Evolutionary conservation across 2,888 invertebrate genomes (phyloP).

Genomic region (Andrena minutula): DNA sequence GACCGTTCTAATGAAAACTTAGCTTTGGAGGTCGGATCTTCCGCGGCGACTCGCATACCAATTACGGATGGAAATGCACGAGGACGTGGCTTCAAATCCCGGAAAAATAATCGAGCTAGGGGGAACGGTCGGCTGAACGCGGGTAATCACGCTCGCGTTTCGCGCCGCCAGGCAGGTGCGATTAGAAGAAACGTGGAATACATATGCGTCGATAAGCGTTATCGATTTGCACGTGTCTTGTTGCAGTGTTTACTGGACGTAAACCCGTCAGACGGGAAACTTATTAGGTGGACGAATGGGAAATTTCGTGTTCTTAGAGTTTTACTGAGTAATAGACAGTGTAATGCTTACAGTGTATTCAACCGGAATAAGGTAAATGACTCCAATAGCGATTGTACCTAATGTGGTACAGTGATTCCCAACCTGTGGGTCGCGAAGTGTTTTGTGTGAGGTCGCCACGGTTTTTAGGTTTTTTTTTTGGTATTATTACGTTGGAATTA

Average conservation of each 20-base stretch:
- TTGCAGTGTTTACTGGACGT: background rate
- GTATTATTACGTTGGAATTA: too few relatives aligned
- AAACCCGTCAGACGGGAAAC: background rate
- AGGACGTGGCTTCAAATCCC: slow-evolving; percentile 30
- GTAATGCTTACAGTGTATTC: background rate
- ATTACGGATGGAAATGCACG: slow-evolving; percentile 41
- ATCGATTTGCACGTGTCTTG: background rate
- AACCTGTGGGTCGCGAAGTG: too few relatives aligned
- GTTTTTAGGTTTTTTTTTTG: too few relatives aligned
- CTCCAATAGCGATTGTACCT: too few relatives aligned
- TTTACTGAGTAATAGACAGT: background rate
- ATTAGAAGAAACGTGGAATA: slow-evolving; percentile 24
- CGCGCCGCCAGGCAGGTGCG: slow-evolving; percentile 10
- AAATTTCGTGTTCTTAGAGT: background rate
- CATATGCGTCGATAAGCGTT: background rate
- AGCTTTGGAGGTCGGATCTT: slow-evolving; percentile 54
- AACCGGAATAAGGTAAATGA: too few relatives aligned
- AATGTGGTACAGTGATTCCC: too few relatives aligned
- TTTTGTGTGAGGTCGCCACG: too few relatives aligned
- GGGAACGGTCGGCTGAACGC: background rate
- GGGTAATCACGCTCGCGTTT: slow-evolving; percentile 13
- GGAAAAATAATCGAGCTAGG: slow-evolving; percentile 46
- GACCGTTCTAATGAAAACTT: slow-evolving; percentile 62
- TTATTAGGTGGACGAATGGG: background rate
- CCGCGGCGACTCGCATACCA: slow-evolving; percentile 51